Evolutionary conservation across 2,113 vertebrate species (phyloP).

Genomic region (Neomonachus schauinslandi): DNA sequence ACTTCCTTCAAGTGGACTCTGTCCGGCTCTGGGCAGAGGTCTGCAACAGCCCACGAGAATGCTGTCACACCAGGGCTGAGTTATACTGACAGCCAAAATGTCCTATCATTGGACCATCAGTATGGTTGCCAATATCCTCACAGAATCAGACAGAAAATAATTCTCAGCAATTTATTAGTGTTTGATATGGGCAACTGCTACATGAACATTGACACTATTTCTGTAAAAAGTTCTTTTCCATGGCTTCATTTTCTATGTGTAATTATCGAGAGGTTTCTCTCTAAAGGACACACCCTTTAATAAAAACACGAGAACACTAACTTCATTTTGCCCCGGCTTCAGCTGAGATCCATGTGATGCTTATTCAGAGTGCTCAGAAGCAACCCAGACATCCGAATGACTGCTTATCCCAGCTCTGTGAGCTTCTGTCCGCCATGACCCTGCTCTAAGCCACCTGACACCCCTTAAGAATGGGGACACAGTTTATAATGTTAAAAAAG

Average conservation of each 20-base stretch:
- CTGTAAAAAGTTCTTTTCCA: not conserved
- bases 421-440: not conserved
- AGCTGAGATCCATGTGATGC: not conserved
- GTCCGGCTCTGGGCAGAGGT: not conserved
- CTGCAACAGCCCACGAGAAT: fast-evolving
- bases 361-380: not conserved
- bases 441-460: fast-evolving
- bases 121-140: not conserved
- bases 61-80: fast-evolving
- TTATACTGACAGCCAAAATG: no score
- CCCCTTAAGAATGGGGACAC: not conserved
- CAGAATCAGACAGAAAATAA: not conserved
- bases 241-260: not conserved
- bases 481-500: not conserved
- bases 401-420: fast-evolving
- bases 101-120: fast-evolving
- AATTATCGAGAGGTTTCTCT: not conserved
- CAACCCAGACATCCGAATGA: not conserved
- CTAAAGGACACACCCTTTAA: not conserved
- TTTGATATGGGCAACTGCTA: not conserved
- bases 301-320: not conserved
- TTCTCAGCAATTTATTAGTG: not conserved
- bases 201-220: not conserved
- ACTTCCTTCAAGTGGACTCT: fast-evolving
- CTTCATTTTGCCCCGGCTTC: not conserved